Conservation (phyloP, 2,113 vertebrate genomes). For the Nicator chloris region DNA sequence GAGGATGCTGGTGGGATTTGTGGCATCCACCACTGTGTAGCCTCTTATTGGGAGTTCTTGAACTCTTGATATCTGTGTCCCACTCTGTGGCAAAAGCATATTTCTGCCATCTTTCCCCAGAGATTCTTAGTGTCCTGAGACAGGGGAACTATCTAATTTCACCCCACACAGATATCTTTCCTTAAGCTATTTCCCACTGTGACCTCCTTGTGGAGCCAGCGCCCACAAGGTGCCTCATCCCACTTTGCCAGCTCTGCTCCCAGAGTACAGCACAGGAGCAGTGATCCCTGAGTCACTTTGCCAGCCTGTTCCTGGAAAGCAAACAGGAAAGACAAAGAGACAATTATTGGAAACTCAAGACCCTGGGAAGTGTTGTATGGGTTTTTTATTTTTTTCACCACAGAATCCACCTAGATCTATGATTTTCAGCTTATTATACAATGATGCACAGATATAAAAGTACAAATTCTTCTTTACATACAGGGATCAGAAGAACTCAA, state of each 20-base stretch:
- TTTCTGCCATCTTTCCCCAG: neutral
- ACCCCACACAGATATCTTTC: neutral
- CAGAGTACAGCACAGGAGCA: neutral
- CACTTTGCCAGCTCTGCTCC: neutral
- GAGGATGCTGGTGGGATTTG: neutral
- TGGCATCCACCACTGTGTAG: neutral
- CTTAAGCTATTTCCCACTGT: neutral
- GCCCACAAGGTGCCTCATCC: neutral
- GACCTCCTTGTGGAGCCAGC: neutral
- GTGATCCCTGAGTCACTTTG: neutral
- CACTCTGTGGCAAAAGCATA: neutral
- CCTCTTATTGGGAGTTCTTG: neutral
- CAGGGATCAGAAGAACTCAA: neutral
- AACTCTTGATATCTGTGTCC: neutral
- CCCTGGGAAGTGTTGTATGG: neutral
- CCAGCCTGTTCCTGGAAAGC: neutral
- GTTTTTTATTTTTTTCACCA: neutral
- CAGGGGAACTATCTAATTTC: neutral
- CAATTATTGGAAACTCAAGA: neutral
- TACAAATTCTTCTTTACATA: neutral
- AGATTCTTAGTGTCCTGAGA: neutral
- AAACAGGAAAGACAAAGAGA: neutral
- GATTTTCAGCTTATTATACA: slow-evolving; percentile 1
- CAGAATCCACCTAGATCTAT: neutral
- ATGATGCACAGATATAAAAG: neutral